These are phyloP conservation scores for Scaptomyza tumidula DNA, from an alignment of 2,888 invertebrate species.

Conservation along the genomic window DNA sequence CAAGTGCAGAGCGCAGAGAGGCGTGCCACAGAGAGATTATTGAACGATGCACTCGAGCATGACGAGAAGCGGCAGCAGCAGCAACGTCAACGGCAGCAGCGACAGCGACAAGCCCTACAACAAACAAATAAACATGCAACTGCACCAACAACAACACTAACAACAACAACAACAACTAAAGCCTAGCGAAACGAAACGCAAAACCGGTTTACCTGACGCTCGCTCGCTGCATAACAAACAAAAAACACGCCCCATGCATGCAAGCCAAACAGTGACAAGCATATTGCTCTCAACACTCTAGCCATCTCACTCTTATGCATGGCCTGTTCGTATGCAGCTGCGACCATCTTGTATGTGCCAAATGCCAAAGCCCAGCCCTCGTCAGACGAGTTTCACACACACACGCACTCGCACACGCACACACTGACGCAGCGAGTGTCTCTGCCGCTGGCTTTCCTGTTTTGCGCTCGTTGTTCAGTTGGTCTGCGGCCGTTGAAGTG, in stretches of 20 bases:
- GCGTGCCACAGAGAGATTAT: constrained; percentile 80
- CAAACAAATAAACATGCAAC: constrained; percentile 63
- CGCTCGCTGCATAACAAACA: constrained; percentile 47
- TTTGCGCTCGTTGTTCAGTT: constrained; percentile 81
- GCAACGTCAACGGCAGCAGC: constrained; percentile 29
- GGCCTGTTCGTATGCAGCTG: constrained; percentile 39
- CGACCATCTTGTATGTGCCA: constrained; percentile 81
- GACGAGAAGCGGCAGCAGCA: constrained; percentile 60
- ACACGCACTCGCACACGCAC: constrained; percentile 1
- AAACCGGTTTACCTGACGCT: constrained; percentile 73
- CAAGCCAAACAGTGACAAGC: constrained; percentile 68
- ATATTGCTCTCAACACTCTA: constrained; percentile 38
- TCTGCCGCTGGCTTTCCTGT: constrained; percentile 69
- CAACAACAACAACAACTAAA: constrained; percentile 18
- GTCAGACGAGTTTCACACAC: constrained; percentile 71
- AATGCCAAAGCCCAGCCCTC: constrained; percentile 71
- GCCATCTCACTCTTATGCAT: constrained; percentile 48
- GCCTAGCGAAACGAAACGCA: constrained; percentile 49
- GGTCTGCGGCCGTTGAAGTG: constrained; percentile 84
- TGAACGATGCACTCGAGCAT: constrained; percentile 80
- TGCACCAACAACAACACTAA: constrained; percentile 49
- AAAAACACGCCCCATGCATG: constrained; percentile 76
- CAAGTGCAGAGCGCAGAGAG: constrained; percentile 80
- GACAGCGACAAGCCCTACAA: constrained; percentile 39
- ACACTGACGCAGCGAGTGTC: constrained; percentile 26